phyloP scores from a whole-genome alignment of 2,113 vertebrate species.

The Corynorhinus townsendii region DNA sequence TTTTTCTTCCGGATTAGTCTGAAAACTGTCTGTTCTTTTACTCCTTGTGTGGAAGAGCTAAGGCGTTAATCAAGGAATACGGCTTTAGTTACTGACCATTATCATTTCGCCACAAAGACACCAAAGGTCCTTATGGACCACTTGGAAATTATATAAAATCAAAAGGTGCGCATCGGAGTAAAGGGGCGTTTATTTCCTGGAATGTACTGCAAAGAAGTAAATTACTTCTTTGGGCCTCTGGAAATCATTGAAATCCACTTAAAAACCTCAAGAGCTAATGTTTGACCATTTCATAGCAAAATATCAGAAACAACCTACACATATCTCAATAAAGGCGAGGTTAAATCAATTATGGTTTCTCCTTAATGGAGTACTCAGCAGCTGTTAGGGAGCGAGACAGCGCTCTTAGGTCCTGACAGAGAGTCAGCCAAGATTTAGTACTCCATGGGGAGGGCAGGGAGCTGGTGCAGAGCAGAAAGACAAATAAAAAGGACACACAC shows the following conservation, averaged over 20 bases:
- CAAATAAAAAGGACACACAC: slow-evolving; percentile 7
- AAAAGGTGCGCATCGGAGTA: background rate
- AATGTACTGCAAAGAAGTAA: background rate
- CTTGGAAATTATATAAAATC: background rate
- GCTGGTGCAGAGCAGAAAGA: background rate
- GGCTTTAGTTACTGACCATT: background rate
- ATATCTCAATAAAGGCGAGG: background rate
- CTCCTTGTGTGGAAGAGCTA: slow-evolving; percentile 1
- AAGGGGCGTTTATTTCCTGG: slow-evolving; percentile 6
- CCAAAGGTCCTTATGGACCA: background rate
- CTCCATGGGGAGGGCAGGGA: background rate
- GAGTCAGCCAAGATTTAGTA: background rate
- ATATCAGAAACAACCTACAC: background rate
- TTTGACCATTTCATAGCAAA: slow-evolving; percentile 7
- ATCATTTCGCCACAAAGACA: background rate
- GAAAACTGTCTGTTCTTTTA: background rate
- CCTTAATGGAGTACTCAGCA: slow-evolving; percentile 35
- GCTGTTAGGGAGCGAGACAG: background rate
- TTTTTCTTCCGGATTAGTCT: background rate
- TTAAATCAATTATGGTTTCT: slow-evolving; percentile 21
- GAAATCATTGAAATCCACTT: slow-evolving; percentile 48
- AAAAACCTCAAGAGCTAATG: slow-evolving; percentile 39
- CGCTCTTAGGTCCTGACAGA: background rate
- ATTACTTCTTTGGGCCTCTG: background rate
- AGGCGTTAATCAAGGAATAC: background rate